These are phyloP conservation scores for Sceloporus undulatus DNA, from an alignment of 2,113 vertebrate species.

Conservation along the genomic window DNA sequence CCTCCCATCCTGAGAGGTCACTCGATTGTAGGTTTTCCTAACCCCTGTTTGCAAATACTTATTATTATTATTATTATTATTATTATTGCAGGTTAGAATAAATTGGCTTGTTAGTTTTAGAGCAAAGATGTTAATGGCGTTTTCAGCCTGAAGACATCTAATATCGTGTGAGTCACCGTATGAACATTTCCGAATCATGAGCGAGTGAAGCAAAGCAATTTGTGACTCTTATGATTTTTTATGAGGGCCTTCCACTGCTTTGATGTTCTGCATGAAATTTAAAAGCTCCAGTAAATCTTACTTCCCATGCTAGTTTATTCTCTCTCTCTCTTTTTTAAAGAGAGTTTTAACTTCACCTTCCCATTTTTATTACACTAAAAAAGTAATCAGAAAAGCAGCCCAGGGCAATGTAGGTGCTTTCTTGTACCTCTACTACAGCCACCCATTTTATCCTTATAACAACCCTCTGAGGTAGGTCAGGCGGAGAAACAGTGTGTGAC, in stretches of 20 bases:
- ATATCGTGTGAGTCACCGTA: conserved; percentile 42
- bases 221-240: conserved; percentile 30
- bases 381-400: too few species aligned
- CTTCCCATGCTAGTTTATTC: neutral
- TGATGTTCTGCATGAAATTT: neutral
- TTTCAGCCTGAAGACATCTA: conserved; percentile 55
- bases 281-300: neutral
- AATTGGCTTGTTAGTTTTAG: conserved; percentile 17
- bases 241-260: conserved; percentile 19
- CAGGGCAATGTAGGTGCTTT: neutral
- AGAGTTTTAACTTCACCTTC: too few species aligned
- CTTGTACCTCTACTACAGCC: too few species aligned
- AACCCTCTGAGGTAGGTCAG: too few species aligned
- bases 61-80: conserved; percentile 43
- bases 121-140: conserved; percentile 51
- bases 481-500: too few species aligned
- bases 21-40: conserved; percentile 53
- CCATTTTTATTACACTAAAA: too few species aligned
- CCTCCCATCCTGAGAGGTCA: conserved; percentile 17
- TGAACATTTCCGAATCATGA: conserved; percentile 42
- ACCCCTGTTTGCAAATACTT: conserved; percentile 58
- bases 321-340: too few species aligned
- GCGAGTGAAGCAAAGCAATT: conserved; percentile 32
- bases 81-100: conserved; percentile 52
- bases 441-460: too few species aligned